Conservation (phyloP, 23 tunicate genomes). For the Ciona savignyi region DNA sequence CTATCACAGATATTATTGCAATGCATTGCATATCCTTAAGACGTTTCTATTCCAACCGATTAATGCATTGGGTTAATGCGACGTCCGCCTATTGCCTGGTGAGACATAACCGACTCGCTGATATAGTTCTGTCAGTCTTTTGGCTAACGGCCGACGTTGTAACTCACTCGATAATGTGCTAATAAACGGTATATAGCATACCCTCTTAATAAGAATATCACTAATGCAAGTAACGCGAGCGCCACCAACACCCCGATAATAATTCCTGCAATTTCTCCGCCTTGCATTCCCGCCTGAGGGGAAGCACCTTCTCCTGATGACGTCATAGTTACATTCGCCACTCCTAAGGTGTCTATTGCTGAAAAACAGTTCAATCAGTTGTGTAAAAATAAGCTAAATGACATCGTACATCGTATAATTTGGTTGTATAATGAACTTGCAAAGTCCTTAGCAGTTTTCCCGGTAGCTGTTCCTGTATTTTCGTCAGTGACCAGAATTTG, state of each 20-base stretch:
- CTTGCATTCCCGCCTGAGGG: constrained; percentile 10
- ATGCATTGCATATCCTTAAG: too few species aligned
- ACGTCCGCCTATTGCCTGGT: too few species aligned
- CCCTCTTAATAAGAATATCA: constrained; percentile 1
- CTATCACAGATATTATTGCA: too few species aligned
- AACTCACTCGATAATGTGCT: too few species aligned
- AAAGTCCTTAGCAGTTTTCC: constrained; percentile 41
- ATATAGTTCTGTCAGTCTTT: too few species aligned
- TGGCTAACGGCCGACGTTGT: too few species aligned
- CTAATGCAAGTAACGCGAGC: constrained; percentile 7
- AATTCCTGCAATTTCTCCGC: constrained; percentile 63
- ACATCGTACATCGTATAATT: constrained; percentile 8
- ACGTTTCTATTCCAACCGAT: too few species aligned
- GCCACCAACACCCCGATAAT: constrained; percentile 54
- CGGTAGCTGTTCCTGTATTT: constrained; percentile 27
- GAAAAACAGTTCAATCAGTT: background rate
- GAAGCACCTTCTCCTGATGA: constrained; percentile 32
- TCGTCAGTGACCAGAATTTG: constrained; percentile 78
- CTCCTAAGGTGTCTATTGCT: constrained; percentile 56
- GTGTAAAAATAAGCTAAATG: background rate
- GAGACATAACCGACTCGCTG: too few species aligned
- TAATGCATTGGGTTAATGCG: too few species aligned
- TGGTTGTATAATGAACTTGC: constrained; percentile 20
- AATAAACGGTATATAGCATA: too few species aligned
- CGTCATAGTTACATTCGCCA: constrained; percentile 25